These are phyloP conservation scores for Dryomyza anilis DNA, from an alignment of 2,888 invertebrate species.

Conservation along the genomic window DNA sequence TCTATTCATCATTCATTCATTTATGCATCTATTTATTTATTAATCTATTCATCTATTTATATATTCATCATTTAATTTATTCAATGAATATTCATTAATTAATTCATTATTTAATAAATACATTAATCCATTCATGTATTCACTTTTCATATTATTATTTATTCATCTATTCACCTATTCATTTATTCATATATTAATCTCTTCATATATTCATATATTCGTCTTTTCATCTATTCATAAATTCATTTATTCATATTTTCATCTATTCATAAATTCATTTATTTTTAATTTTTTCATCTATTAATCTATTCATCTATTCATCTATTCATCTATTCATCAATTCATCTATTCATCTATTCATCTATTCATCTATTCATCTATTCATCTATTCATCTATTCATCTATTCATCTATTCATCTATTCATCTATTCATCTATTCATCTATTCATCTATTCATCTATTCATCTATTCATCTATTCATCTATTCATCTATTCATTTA, in stretches of 20 bases:
- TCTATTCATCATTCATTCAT: background rate
- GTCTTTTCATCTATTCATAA: background rate
- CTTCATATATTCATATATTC: background rate
- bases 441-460: background rate
- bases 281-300: background rate
- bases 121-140: background rate
- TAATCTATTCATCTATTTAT: slow-evolving; percentile 10
- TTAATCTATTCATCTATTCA: slow-evolving; percentile 13
- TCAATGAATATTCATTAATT: background rate
- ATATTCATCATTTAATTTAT: slow-evolving; percentile 10
- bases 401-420: background rate
- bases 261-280: background rate
- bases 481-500: background rate
- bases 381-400: background rate
- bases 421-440: background rate
- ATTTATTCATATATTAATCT: background rate
- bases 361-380: background rate
- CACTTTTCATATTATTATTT: background rate
- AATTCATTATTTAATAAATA: background rate
- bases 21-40: too few species aligned
- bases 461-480: background rate
- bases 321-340: slow-evolving; percentile 8
- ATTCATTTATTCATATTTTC: background rate
- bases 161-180: background rate
- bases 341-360: background rate